These are phyloP conservation scores for Bombus waltoni DNA, from an alignment of 1,140 invertebrate genomes.

Conservation along the genomic window DNA sequence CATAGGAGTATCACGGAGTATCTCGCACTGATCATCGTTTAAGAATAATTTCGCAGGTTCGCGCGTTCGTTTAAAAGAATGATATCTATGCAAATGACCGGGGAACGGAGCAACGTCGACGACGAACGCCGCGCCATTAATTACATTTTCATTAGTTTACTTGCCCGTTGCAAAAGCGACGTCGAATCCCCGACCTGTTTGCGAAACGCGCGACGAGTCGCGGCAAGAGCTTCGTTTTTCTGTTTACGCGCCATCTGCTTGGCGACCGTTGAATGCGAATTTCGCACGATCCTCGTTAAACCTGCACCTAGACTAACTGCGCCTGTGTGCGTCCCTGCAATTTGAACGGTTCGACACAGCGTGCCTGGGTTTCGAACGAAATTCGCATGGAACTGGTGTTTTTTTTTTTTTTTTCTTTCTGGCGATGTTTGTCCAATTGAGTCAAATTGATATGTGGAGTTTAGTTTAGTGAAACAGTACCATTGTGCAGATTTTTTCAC, in stretches of 20 bases:
- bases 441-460: not conserved
- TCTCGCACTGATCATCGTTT: slow-evolving; percentile 16
- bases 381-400: not conserved
- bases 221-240: slow-evolving; percentile 36
- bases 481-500: no score
- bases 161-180: not conserved
- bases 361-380: not conserved
- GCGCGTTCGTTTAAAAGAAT: slow-evolving; percentile 65
- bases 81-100: slow-evolving; percentile 73
- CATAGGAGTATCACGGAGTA: not conserved
- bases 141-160: slow-evolving; percentile 62
- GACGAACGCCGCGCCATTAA: slow-evolving; percentile 42
- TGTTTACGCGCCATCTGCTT: slow-evolving; percentile 38
- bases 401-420: not conserved
- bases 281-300: not conserved
- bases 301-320: not conserved
- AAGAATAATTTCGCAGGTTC: slow-evolving; percentile 27
- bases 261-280: not conserved
- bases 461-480: not conserved
- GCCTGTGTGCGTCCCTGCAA: not conserved
- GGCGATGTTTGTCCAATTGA: not conserved
- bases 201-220: slow-evolving; percentile 6
- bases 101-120: slow-evolving; percentile 11
- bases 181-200: slow-evolving; percentile 18
- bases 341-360: not conserved